Conservation (phyloP, 2,888 invertebrate genomes). For the Lacanobia wlatinum region DNA sequence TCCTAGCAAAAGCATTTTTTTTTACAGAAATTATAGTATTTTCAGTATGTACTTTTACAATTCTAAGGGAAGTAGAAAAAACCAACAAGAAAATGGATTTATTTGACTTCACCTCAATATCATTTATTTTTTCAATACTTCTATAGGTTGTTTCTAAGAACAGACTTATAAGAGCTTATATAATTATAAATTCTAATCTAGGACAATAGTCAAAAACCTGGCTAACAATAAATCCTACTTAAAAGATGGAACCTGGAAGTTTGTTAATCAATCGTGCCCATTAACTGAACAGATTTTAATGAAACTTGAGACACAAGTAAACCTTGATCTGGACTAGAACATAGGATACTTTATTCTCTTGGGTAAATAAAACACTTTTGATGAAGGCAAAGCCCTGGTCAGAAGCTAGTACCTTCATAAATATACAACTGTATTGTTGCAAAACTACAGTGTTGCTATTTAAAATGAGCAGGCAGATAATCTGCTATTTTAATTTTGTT, state of each 20-base stretch:
- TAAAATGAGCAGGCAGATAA: neutral
- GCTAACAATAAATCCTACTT: neutral
- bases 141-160: no score
- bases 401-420: neutral
- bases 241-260: neutral
- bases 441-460: slow-evolving; percentile 17
- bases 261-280: neutral
- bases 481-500: neutral
- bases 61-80: neutral
- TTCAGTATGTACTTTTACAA: neutral
- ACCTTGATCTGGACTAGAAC: neutral
- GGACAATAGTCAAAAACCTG: neutral
- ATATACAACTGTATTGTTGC: neutral
- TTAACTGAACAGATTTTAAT: neutral
- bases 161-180: no score
- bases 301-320: neutral
- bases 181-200: no score
- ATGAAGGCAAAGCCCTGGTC: neutral
- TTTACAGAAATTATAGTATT: neutral
- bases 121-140: neutral
- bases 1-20: neutral
- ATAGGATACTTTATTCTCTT: no score
- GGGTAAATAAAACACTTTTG: neutral
- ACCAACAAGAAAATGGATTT: neutral
- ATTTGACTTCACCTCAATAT: neutral